Base-by-base conservation (phyloP, 2,113 vertebrate genomes). In the Urocolius indicus region DNA sequence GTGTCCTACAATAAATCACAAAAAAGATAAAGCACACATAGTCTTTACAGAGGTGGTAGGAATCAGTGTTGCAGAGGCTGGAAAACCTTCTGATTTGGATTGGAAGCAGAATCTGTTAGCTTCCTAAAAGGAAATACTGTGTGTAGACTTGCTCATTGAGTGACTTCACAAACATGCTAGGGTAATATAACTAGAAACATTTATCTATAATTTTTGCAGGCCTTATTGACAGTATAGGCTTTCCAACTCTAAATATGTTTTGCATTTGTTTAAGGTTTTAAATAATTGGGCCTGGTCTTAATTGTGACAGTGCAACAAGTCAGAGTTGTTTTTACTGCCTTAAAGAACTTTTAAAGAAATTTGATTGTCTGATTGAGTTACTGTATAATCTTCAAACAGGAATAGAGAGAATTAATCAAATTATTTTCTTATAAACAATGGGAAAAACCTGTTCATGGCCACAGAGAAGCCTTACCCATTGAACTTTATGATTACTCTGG, bases 231-330 rank as follows among this genome's bases (percentile, higher is more conserved):
- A 88, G 27, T 48, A 91, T 48, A 84, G 34, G 10, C 48, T 93
- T 81, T 76, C 58, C 83, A 62, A 3, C 26, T 87, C 72, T 88
- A 81, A 95, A 94, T 84, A 57, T 95, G 93, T 93, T 96, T 93
- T 92, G 55, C 68, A 91, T 97, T 97, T 96, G 68, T 86, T 85
- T 86, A 82, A 94, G 43, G 23, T 67, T 93, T 94, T 61, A 85
- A 93, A 88, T 95, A 96, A 90, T 91, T 94, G 51, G 66, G 36
- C 61, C 89, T 94, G 84, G 17, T 90, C 84, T 94, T 93, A 88
- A 88, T 90, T 90, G 94, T 46, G 11, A 54, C 51, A 71, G 24
- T 24, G 36, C 57, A 87, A 77, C 0, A 5, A 89, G 29, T 66
- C 68, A 59, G 77, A 71, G 34, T 82, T 93, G 32, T 7, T 96